Evolutionary conservation across 2,888 invertebrate species (phyloP).

Genomic region (Acrocera orbiculus): DNA sequence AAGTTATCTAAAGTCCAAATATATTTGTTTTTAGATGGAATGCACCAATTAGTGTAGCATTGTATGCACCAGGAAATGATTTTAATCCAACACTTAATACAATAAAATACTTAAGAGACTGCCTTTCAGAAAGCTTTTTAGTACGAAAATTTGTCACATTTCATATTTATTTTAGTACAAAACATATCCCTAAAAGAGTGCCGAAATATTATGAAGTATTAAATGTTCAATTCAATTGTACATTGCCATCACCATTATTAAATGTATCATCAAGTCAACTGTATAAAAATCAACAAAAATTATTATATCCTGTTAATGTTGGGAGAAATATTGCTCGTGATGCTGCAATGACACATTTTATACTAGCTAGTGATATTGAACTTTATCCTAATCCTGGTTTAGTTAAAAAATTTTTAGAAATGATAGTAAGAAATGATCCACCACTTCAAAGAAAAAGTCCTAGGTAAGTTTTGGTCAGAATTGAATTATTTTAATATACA

Average conservation of each 20-base stretch:
- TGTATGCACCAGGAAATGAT: constrained; percentile 76
- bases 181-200: constrained; percentile 63
- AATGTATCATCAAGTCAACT: constrained; percentile 46
- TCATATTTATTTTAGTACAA: constrained; percentile 74
- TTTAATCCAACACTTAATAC: constrained; percentile 58
- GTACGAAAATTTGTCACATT: constrained; percentile 68
- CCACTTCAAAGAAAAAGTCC: constrained; percentile 42
- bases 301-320: constrained; percentile 79
- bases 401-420: constrained; percentile 62
- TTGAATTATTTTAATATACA: background rate
- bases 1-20: too few relatives aligned
- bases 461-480: constrained; percentile 22
- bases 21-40: too few relatives aligned
- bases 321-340: constrained; percentile 79
- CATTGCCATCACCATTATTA: constrained; percentile 48
- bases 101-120: constrained; percentile 64
- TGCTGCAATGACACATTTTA: constrained; percentile 61
- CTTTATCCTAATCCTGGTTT: constrained; percentile 74
- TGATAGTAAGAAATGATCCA: constrained; percentile 56
- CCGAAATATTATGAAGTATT: constrained; percentile 46
- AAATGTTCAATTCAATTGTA: constrained; percentile 50
- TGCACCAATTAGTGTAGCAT: constrained; percentile 71
- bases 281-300: constrained; percentile 62
- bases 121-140: constrained; percentile 45
- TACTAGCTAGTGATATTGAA: constrained; percentile 78